Conservation (phyloP, 1,140 invertebrate species). For the Papilio polyxenes region DNA sequence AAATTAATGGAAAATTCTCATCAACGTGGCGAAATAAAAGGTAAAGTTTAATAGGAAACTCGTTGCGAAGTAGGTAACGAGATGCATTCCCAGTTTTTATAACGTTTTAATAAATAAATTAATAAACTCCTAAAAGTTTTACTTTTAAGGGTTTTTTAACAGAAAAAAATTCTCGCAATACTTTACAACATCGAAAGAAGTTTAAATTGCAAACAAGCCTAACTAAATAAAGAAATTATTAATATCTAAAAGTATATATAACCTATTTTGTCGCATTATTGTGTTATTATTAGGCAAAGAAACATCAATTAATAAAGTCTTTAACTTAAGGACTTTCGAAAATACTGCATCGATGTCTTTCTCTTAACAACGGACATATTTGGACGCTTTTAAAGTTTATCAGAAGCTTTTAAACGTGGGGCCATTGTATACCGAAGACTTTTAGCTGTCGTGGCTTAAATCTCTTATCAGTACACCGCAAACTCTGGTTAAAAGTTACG, state of each 20-base stretch:
- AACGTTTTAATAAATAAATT: background rate
- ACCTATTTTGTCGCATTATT: too few species aligned
- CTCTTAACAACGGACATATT: too few species aligned
- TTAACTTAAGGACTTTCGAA: too few species aligned
- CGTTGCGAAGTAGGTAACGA: conserved; percentile 5
- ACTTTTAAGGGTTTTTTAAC: background rate
- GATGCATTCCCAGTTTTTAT: conserved; percentile 11
- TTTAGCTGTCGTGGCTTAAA: background rate
- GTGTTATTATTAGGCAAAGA: background rate
- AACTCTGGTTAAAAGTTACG: background rate
- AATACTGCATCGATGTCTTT: too few species aligned
- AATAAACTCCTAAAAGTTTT: conserved; percentile 3
- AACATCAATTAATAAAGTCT: background rate
- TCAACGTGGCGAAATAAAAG: conserved; percentile 24
- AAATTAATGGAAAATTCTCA: conserved; percentile 31
- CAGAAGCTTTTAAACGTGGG: background rate
- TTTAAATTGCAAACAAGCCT: background rate
- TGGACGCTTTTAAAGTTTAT: background rate
- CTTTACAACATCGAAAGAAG: background rate
- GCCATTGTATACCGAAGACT: background rate
- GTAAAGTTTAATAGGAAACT: conserved; percentile 37
- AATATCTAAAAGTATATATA: too few species aligned
- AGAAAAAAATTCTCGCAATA: background rate
- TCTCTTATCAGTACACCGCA: background rate
- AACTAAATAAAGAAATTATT: background rate